Evolutionary conservation across 2,888 invertebrate species (phyloP), one percentile per base, ranked within the genome.

Genomic region (Cheiracanthium punctorium): DNA sequence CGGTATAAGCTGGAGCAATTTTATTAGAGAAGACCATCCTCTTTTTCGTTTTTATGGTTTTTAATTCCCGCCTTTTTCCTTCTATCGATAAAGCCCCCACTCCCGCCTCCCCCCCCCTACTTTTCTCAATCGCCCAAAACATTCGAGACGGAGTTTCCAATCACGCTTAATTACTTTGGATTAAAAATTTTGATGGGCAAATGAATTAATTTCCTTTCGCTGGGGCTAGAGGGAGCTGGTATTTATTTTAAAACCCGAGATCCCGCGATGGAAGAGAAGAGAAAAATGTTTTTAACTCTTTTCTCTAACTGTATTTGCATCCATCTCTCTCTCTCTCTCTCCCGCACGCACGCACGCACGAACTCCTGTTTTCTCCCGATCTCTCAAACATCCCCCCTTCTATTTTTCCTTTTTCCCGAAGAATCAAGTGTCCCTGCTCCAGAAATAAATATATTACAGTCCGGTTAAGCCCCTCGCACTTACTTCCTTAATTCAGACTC

Each of bases 171-270:
- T 85, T 85, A 85, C 79, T 74, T 69, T 33, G 84, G 84, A 85
- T 85, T 85, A 85, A 85, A 85, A 85, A 79, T 79, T 85, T 85
- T 79, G 84, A 85, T 74, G 84, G 84, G 84, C 74, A 74, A 74
- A 79, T 79, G 84, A 85, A 85, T 85, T 85, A 85, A 79, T 82
- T 82, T 82, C 64, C 82, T 70, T 72, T 30, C n/a, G n/a, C n/a
- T n/a, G n/a, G n/a, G n/a, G n/a, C n/a, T n/a, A n/a, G 0, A 52
- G 65, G 41, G 43, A n/a, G 33, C n/a, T 5, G 32, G 73, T 74
- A 74, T 79, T 85, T 85, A 85, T 85, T 85, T 85, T 85, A 85
- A 85, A 85, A 85, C 84, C 79, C 74, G 24, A 37, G 80, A 82
- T 69, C 28, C 28, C 41, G 79, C 28, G 14, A 30, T 14, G 65